Conservation (phyloP, 2,113 vertebrate species). For the Callipepla californica region DNA sequence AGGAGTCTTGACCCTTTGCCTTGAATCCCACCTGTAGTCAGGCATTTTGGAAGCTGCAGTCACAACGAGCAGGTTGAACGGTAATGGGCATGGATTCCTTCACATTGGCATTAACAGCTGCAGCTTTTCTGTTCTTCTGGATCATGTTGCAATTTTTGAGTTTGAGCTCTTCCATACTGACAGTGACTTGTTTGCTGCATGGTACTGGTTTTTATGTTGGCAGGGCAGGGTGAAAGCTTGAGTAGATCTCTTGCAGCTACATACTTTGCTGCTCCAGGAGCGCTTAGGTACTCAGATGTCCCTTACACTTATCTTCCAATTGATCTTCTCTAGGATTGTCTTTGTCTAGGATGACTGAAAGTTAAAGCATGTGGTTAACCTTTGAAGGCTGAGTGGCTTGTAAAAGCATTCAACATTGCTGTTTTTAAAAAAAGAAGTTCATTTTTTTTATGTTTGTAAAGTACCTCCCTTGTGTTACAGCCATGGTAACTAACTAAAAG, state of each 20-base stretch:
- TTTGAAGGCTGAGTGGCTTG: neutral
- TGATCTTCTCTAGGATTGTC: neutral
- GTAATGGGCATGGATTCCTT: neutral
- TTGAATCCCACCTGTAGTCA: neutral
- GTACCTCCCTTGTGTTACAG: neutral
- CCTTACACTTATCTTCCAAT: neutral
- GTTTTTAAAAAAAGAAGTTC: neutral
- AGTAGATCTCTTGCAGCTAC: neutral
- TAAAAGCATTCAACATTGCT: neutral
- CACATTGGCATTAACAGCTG: neutral
- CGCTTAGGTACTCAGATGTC: neutral
- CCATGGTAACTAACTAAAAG: neutral
- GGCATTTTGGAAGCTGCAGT: neutral
- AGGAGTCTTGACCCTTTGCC: neutral
- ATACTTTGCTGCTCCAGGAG: neutral
- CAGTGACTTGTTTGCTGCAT: neutral
- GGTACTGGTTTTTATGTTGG: neutral
- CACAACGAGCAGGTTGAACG: neutral
- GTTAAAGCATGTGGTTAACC: neutral
- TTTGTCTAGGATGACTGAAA: neutral
- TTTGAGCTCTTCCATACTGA: neutral
- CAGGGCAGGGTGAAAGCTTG: neutral
- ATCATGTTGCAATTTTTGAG: fast-evolving
- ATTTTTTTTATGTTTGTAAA: neutral
- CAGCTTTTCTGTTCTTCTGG: neutral